Evolutionary conservation across 1,140 invertebrate species (phyloP), one percentile per base, ranked within the genome.

Genomic region (Apis dorsata): DNA sequence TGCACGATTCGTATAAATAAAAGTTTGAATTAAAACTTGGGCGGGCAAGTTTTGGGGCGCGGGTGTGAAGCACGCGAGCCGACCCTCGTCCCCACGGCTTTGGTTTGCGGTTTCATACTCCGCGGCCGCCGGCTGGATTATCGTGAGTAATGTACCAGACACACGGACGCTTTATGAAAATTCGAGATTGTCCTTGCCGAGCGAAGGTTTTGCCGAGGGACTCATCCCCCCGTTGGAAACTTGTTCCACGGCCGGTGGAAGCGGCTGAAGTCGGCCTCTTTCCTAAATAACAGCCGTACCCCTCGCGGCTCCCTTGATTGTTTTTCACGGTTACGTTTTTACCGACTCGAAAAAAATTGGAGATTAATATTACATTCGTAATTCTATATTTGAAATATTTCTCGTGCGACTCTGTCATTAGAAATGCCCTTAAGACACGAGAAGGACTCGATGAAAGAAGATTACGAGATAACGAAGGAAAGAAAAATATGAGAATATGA

Each of bases 11-110:
- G 80, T 88, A 84, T 86, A 86, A 88, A 88, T 88, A 88, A 88
- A 86, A 85, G 73, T 83, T 88, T 70, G 84, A 88, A 88, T 88
- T 86, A 88, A 88, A 88, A 86, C 77, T 88, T 84, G 81, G 85
- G 66, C 65, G 72, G 34, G 79, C 76, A 88, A 88, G 84, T 88
- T 88, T n/a, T 71, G 53, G 55, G 44, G 63, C 62, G 19, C 19
- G 13, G 65, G n/a, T 44, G 76, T 71, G 65, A 79, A 77, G 59
- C 75, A 55, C 74, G 80, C 79, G 75, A 63, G 9, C 11, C 19
- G 24, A 49, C 59, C n/a, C 81, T 49, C 73, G 55, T 76, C 62
- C 72, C 55, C 21, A 9, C 9, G 66, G 65, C 76, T 83, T 70
- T 53, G 66, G 85, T 84, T 72, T 77, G 86, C 62, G 85, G 85